Evolutionary conservation across 2,888 invertebrate genomes (phyloP), one percentile per base, ranked within the genome.

Genomic region (Notodonta dromedarius): DNA sequence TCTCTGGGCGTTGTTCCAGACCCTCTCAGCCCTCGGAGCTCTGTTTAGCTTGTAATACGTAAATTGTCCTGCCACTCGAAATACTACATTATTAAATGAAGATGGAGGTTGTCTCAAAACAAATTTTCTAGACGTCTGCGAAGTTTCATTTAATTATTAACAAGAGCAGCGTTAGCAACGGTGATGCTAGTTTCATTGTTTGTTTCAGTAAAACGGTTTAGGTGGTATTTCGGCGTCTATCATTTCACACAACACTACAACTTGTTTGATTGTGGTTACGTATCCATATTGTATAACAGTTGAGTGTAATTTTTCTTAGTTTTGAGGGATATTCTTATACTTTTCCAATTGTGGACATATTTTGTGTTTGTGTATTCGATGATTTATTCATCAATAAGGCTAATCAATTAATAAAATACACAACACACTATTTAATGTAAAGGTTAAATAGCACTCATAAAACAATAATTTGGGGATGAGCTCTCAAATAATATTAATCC

Each of bases 91-190:
- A 65, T 70, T 67, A 65, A 65, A 66, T 59, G 59, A 57, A 65
- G 56, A 60, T 53, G 24, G 32, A 46, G 58, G 65, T 67, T 61
- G 56, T 56, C 48, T 55, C 35, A 59, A 63, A 67, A 58, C 64
- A 60, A 76, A 69, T 65, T 65, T 63, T 67, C 74, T 67, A 73
- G 76, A 73, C 76, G 74, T 74, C 74, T 74, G 74, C 63, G n/a
- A 74, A 74, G 74, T 74, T 74, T 71, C 39, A 62, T 63, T 63
- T 65, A 73, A 70, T 73, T 70, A 64, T 66, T 53, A 56, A 58
- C 42, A 62, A 54, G 63, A 65, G 65, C 67, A 62, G 2, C 65
- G 57, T 62, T 68, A 14, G 60, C n/a, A n/a, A n/a, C n/a, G 50
- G 53, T 73, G 57, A 66, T 56, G 51, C 48, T 35, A 54, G 53